phyloP scores from a whole-genome alignment of 37 sponge, comb jelly and placozoan species.

The Geodia barretti region DNA sequence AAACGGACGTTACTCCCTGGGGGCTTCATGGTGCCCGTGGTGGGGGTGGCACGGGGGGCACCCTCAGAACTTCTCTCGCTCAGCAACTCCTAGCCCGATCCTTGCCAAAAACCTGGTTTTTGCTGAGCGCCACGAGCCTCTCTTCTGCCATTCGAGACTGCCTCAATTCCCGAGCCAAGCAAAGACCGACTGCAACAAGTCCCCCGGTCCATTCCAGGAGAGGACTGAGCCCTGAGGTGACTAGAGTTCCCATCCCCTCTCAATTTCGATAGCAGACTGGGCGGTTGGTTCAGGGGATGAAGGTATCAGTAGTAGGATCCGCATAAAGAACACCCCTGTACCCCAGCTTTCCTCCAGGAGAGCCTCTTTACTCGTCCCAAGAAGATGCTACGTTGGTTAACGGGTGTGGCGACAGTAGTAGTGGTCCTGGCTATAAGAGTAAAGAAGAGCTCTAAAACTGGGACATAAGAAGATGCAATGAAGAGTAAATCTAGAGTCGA shows the following conservation, averaged over 20 bases:
- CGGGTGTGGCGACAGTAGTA: conserved; percentile 12
- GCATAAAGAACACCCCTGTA: too few species aligned
- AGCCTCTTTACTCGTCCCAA: too few species aligned
- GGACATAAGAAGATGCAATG: conserved; percentile 36
- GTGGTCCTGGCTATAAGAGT: too few species aligned
- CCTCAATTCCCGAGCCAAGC: conserved; percentile 9
- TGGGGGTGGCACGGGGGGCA: too few species aligned
- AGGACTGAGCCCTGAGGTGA: too few species aligned
- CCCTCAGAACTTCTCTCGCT: too few species aligned
- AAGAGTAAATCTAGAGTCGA: conserved; percentile 18
- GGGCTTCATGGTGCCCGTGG: conserved; percentile 35
- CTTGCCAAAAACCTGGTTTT: not conserved
- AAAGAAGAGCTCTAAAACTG: conserved; percentile 31
- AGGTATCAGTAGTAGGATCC: too few species aligned
- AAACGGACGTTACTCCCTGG: conserved; percentile 39
- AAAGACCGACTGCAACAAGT: conserved; percentile 1
- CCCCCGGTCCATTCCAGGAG: too few species aligned
- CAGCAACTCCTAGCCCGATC: not conserved
- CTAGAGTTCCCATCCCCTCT: too few species aligned
- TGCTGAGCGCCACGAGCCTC: conserved; percentile 20
- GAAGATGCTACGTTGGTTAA: not conserved
- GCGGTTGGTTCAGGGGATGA: too few species aligned
- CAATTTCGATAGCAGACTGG: too few species aligned
- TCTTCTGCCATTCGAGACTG: conserved; percentile 20
- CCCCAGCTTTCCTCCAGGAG: too few species aligned